These are phyloP conservation scores for Clarias gariepinus DNA, from an alignment of 2,113 vertebrate genomes.

Conservation along the genomic window DNA sequence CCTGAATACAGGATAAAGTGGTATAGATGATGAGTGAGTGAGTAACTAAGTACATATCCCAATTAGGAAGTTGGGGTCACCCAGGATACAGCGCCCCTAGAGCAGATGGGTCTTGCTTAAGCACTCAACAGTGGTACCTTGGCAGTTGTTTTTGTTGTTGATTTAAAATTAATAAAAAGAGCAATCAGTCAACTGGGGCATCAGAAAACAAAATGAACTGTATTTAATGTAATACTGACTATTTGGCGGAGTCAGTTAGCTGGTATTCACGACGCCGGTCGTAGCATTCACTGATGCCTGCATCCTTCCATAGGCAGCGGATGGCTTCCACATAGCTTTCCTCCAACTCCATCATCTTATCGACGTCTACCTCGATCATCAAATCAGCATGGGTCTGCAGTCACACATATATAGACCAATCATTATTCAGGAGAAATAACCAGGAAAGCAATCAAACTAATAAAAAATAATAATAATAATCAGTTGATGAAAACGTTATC, in stretches of 20 bases:
- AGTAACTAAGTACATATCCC: no score
- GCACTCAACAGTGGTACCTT: no score
- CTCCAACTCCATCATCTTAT: slow-evolving; percentile 73
- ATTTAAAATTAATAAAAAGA: background rate
- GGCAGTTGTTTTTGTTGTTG: background rate
- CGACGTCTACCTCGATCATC: slow-evolving; percentile 79
- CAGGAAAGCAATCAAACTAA: slow-evolving; percentile 11
- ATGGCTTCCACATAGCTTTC: slow-evolving; percentile 70
- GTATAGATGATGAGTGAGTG: no score
- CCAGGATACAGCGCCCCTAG: no score
- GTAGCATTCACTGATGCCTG: slow-evolving; percentile 80
- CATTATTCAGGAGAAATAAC: background rate
- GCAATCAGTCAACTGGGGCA: background rate
- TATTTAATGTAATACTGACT: slow-evolving; percentile 49
- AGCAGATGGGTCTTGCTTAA: no score
- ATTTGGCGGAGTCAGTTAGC: slow-evolving; percentile 80
- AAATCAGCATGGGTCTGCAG: slow-evolving; percentile 70
- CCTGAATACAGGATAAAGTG: no score
- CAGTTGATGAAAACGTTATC: background rate
- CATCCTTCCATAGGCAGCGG: slow-evolving; percentile 78
- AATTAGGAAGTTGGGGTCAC: no score
- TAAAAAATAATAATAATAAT: no score
- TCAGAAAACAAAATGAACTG: background rate
- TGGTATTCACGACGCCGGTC: slow-evolving; percentile 81
- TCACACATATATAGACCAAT: slow-evolving; percentile 25